Conservation (phyloP, 1,140 invertebrate genomes). For the Drosophila guanche region DNA sequence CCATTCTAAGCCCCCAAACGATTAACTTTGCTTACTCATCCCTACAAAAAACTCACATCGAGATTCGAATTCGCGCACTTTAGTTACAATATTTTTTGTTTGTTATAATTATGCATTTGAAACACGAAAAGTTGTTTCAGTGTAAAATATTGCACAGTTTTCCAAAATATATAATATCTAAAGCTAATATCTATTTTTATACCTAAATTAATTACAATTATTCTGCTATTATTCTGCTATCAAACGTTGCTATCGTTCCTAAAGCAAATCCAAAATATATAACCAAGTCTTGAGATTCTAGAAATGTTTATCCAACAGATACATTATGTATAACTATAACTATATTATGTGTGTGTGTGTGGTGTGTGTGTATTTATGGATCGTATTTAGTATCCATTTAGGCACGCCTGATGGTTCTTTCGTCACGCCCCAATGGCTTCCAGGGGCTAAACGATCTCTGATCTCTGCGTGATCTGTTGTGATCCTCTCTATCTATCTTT, state of each 20-base stretch:
- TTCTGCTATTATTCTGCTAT: not conserved
- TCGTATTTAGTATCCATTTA: constrained; percentile 55
- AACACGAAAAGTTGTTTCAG: constrained; percentile 53
- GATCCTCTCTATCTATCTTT: constrained; percentile 38
- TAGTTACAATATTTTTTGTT: constrained; percentile 7
- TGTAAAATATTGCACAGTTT: constrained; percentile 70
- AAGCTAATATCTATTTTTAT: constrained; percentile 8
- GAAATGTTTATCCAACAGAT: constrained; percentile 44
- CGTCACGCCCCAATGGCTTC: not conserved
- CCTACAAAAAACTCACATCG: constrained; percentile 36
- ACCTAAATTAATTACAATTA: constrained; percentile 12
- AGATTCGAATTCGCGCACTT: constrained; percentile 67
- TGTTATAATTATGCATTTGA: not conserved
- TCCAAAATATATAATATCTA: constrained; percentile 44
- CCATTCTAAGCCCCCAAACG: constrained; percentile 15
- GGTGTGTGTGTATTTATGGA: constrained; percentile 39
- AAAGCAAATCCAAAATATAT: constrained; percentile 34
- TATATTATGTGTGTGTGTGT: constrained; percentile 31
- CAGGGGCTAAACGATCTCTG: not conserved
- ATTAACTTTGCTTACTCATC: constrained; percentile 44
- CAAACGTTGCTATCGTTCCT: constrained; percentile 17
- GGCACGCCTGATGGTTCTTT: constrained; percentile 39
- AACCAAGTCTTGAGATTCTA: constrained; percentile 79
- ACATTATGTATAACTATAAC: constrained; percentile 22
- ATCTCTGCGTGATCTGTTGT: constrained; percentile 17